phyloP scores from a whole-genome alignment of 2,888 invertebrate genomes.

The Machimus atricapillus region DNA sequence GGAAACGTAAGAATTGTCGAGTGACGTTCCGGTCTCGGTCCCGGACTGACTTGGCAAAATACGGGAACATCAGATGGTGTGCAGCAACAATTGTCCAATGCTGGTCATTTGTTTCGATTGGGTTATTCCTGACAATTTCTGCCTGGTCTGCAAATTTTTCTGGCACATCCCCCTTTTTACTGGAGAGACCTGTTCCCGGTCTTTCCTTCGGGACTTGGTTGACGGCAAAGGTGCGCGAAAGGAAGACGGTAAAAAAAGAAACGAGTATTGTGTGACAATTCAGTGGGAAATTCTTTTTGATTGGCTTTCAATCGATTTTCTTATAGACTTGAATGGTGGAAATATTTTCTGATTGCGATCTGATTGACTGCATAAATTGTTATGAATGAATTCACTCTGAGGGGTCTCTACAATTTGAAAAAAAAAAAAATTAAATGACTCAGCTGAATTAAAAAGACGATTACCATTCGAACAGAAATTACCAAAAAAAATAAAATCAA shows the following conservation, averaged over 20 bases:
- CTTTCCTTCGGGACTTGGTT: not conserved
- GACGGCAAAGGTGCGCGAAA: not conserved
- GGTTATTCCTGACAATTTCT: slow-evolving; percentile 35
- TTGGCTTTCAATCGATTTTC: slow-evolving; percentile 38
- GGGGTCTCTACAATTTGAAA: not conserved
- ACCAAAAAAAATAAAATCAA: not conserved
- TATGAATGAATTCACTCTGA: slow-evolving; percentile 7
- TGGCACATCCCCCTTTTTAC: not conserved
- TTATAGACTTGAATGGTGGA: slow-evolving; percentile 29
- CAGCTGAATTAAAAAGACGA: slow-evolving; percentile 1
- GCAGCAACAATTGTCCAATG: slow-evolving; percentile 41
- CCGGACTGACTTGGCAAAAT: not conserved
- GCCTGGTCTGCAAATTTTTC: slow-evolving; percentile 17
- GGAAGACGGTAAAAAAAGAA: not conserved
- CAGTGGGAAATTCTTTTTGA: slow-evolving; percentile 37
- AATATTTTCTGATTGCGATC: slow-evolving; percentile 34
- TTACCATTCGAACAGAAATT: not conserved
- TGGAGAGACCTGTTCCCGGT: not conserved
- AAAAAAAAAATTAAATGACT: not conserved
- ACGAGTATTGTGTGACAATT: slow-evolving; percentile 32
- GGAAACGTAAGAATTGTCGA: not conserved
- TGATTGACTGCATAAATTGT: slow-evolving; percentile 27
- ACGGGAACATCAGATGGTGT: slow-evolving; percentile 41
- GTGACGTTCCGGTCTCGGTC: not conserved
- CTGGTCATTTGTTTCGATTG: slow-evolving; percentile 43